Evolutionary conservation across 2,797 vertebrate genomes (phyloP).

Genomic region (Alosa sapidissima): DNA sequence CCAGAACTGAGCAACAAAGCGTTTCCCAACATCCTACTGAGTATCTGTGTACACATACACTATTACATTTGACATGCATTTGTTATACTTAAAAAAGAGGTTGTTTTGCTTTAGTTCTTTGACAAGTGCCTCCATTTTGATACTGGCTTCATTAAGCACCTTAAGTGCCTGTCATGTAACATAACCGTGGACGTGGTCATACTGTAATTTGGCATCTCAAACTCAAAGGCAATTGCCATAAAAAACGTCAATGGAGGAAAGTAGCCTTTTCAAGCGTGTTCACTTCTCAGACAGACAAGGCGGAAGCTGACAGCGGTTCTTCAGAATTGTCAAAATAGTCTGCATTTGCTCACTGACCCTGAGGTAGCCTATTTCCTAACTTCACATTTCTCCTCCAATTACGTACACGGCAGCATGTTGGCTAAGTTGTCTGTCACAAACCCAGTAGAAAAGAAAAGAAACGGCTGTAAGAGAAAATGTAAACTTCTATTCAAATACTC

Average conservation of each 20-base stretch:
- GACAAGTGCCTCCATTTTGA: too few relatives aligned
- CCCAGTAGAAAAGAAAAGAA: neutral
- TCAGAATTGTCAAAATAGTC: neutral
- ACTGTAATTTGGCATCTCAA: neutral
- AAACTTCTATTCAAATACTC: neutral
- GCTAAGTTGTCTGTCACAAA: neutral
- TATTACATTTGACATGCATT: neutral
- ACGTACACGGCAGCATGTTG: too few relatives aligned
- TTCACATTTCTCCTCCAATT: too few relatives aligned
- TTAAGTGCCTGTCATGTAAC: neutral
- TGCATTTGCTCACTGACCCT: neutral
- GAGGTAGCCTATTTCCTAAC: too few relatives aligned
- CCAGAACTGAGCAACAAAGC: neutral
- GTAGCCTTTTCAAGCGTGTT: neutral
- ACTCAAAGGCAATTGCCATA: too few relatives aligned
- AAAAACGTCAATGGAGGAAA: conserved; percentile 4
- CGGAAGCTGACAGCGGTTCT: neutral
- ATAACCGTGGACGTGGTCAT: neutral
- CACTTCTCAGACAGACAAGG: neutral
- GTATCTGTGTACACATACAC: neutral
- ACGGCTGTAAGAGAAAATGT: neutral
- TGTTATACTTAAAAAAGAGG: neutral
- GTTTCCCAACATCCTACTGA: neutral
- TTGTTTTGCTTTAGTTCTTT: too few relatives aligned
- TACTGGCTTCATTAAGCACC: too few relatives aligned